Evolutionary conservation across 2,888 invertebrate genomes (phyloP).

Genomic region (Loripinus fragilis): DNA sequence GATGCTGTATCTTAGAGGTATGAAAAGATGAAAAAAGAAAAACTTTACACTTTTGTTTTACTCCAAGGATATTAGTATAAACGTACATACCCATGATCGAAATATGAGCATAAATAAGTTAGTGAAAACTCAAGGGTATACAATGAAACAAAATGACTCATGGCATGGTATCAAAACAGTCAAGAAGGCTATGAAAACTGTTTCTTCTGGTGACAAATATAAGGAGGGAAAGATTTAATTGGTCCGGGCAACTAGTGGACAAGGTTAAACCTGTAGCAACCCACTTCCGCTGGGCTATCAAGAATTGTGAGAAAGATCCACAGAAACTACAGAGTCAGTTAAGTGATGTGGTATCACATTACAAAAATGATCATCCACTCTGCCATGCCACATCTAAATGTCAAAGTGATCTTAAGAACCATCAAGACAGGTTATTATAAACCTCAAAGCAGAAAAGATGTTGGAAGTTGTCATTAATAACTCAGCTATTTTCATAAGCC

Average conservation of each 20-base stretch:
- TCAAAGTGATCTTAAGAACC: neutral
- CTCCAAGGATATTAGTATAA: too few relatives aligned
- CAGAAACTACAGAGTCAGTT: neutral
- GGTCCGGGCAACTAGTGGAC: too few relatives aligned
- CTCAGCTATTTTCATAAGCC: too few relatives aligned
- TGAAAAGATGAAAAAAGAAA: too few relatives aligned
- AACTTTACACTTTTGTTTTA: too few relatives aligned
- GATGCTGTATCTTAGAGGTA: too few relatives aligned
- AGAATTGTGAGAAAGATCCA: slow-evolving; percentile 27
- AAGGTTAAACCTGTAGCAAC: slow-evolving; percentile 10
- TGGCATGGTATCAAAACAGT: too few relatives aligned
- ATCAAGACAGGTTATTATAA: too few relatives aligned
- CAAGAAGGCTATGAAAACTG: too few relatives aligned
- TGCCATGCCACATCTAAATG: neutral
- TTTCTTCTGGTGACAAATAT: slow-evolving; percentile 25
- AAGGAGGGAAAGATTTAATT: slow-evolving; percentile 29
- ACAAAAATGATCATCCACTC: neutral
- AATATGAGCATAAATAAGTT: neutral
- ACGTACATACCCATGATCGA: too few relatives aligned
- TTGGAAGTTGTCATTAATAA: too few relatives aligned
- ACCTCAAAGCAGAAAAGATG: too few relatives aligned
- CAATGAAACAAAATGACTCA: slow-evolving; percentile 11
- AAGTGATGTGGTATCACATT: neutral
- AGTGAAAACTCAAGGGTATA: slow-evolving; percentile 2
- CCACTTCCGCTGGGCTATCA: slow-evolving; percentile 10